Base-by-base conservation (phyloP, 2,888 invertebrate genomes). In the Hydrotaea diabolus region DNA sequence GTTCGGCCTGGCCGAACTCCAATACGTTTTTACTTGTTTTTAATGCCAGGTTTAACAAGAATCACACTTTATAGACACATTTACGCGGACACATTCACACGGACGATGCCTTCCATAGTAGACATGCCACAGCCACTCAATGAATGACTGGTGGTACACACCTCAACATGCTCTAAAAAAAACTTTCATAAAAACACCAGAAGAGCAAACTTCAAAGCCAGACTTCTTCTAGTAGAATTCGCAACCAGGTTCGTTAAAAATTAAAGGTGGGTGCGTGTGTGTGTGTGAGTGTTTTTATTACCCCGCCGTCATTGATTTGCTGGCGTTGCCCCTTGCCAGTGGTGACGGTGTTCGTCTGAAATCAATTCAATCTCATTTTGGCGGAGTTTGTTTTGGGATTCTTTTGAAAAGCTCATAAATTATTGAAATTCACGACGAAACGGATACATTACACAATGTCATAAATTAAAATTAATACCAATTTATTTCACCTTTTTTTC, bases 401-500 rank as follows among this genome's bases (percentile, higher is more conserved):
- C 66, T 36, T 77, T 55, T 55, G 53, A 66, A 76, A 76, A 66
- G 49, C 64, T 76, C 66, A 76, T 55, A 66, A 77, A 77, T 77
- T 77, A 66, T 77, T 55, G 64, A 66, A 57, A 69, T 69, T 69
- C 55, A 21, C 55, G 39, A 55, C 55, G 66, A 57, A 19, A 55
- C 62, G 43, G 66, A 55, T 21, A 39, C 55, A 55, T 55, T 39
- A 39, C 49, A 23, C 1, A 39, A 59, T 74, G 82, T 64, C 82
- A 85, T 85, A 85, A 85, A 82, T 82, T 80, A 82, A 82, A 79
- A 74, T 39, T 82, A 77, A 85, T 79, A 64, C 73, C 85, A 82
- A 82, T 82, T 82, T 85, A 82, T 82, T 76, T 85, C 62, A 82
- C 73, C 82, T 66, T 76, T 79, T 81, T 82, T 57, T 57, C 19